Percentiles rank a stretch among this genome's conserved stretches.
Conservation (phyloP, 2,797 vertebrate genomes). For the Sternotherus odoratus region DNA sequence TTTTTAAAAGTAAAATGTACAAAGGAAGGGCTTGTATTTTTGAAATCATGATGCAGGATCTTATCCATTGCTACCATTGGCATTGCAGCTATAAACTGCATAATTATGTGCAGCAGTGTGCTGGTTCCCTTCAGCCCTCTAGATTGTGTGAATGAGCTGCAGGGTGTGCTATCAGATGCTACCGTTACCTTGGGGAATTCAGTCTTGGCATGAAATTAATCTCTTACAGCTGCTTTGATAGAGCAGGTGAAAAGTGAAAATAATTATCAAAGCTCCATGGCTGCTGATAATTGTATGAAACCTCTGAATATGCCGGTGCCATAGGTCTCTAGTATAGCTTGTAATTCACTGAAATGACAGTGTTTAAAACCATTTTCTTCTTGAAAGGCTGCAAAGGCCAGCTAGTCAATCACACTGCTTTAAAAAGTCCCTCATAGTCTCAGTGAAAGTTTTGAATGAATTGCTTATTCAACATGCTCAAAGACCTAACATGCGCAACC, state of each 20-base stretch:
- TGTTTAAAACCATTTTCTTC: slow-evolving; percentile 41
- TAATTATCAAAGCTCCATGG: slow-evolving; percentile 61
- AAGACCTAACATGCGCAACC: not conserved
- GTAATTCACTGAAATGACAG: slow-evolving; percentile 46
- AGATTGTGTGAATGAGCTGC: slow-evolving; percentile 27
- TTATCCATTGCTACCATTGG: slow-evolving; percentile 34
- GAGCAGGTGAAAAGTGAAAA: slow-evolving; percentile 74
- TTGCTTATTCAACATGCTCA: slow-evolving; percentile 40
- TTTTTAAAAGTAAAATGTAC: slow-evolving; percentile 33
- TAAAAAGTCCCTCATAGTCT: slow-evolving; percentile 35
- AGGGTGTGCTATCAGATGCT: slow-evolving; percentile 31
- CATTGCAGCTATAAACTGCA: slow-evolving; percentile 49
- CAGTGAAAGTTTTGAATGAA: not conserved
- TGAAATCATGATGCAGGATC: not conserved
- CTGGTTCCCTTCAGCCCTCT: slow-evolving; percentile 16
- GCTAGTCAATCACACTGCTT: slow-evolving; percentile 16
- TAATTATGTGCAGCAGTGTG: slow-evolving; percentile 30
- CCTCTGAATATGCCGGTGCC: slow-evolving; percentile 29
- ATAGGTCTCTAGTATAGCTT: slow-evolving; percentile 45
- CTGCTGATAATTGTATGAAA: slow-evolving; percentile 57
- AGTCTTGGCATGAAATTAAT: slow-evolving; percentile 62
- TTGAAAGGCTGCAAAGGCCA: slow-evolving; percentile 39
- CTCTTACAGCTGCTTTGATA: slow-evolving; percentile 50
- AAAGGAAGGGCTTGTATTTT: slow-evolving; percentile 6
- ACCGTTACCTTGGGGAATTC: slow-evolving; percentile 60